Percentiles rank a stretch among this genome's conserved stretches.
Evolutionary conservation across 2,888 invertebrate species (phyloP).

Genomic region (Abrostola triplasia): DNA sequence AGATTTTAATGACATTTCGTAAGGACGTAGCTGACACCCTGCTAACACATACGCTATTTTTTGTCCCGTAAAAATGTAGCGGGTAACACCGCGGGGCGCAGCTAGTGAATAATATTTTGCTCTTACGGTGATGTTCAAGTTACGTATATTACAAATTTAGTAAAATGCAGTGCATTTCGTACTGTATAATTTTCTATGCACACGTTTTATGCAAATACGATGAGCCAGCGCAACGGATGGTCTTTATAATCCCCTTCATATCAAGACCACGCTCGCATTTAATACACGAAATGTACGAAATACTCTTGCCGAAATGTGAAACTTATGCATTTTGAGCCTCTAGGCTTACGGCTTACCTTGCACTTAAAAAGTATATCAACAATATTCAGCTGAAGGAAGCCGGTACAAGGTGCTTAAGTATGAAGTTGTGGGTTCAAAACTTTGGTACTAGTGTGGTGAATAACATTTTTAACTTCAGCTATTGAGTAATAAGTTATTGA

Average conservation of each 20-base stretch:
- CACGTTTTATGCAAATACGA: slow-evolving; percentile 56
- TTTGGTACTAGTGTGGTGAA: no score
- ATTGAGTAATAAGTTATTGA: no score
- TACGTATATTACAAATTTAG: not conserved
- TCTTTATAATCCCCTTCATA: slow-evolving; percentile 42
- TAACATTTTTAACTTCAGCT: no score
- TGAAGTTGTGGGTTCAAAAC: not conserved
- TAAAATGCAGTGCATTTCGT: slow-evolving; percentile 3
- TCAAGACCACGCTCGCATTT: slow-evolving; percentile 13
- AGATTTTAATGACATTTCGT: no score
- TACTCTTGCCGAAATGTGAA: not conserved
- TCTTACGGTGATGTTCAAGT: not conserved
- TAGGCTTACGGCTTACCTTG: not conserved
- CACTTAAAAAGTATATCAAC: no score
- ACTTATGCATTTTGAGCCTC: not conserved
- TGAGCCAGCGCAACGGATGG: slow-evolving; percentile 42
- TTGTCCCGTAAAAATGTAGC: no score
- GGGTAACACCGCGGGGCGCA: no score
- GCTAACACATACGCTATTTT: no score
- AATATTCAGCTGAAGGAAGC: not conserved
- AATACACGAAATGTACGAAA: slow-evolving; percentile 3
- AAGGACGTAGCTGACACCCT: no score
- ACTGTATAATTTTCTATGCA: slow-evolving; percentile 19
- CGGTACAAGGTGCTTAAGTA: not conserved
- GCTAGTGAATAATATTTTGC: no score